A percentile compares a stretch with the other conserved stretches of the same genome.
phyloP scores from a whole-genome alignment of 2,113 vertebrate species.

The Python bivittatus region DNA sequence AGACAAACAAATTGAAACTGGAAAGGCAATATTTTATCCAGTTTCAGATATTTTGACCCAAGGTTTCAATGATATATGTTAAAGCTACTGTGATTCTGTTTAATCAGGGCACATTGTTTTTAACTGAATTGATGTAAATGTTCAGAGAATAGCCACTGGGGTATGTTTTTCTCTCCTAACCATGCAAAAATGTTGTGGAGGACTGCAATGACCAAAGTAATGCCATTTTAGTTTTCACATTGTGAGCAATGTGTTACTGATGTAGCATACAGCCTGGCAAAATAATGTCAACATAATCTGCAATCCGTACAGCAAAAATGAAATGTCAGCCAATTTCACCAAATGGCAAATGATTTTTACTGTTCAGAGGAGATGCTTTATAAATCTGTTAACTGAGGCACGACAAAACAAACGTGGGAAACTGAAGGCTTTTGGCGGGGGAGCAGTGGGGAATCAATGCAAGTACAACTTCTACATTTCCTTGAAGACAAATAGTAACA shows the following conservation, averaged over 20 bases:
- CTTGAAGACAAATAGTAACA: constrained; percentile 27
- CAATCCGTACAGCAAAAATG: constrained; percentile 79
- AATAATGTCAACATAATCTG: constrained; percentile 79
- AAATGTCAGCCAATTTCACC: constrained; percentile 83
- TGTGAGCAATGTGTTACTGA: constrained; percentile 76
- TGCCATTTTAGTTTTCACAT: constrained; percentile 68
- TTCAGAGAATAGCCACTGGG: neutral
- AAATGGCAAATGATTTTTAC: constrained; percentile 78
- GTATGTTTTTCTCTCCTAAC: constrained; percentile 42
- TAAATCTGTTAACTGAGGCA: constrained; percentile 68
- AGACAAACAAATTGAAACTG: constrained; percentile 57
- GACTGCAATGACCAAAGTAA: constrained; percentile 62
- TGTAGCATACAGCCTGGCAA: constrained; percentile 64
- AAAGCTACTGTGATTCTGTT: constrained; percentile 40
- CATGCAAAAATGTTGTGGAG: constrained; percentile 56
- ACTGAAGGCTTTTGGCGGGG: constrained; percentile 3
- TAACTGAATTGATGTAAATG: constrained; percentile 35
- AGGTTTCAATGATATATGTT: constrained; percentile 57
- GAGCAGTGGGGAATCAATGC: constrained; percentile 22
- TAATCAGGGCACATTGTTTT: constrained; percentile 52
- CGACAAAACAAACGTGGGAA: constrained; percentile 49
- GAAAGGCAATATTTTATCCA: constrained; percentile 52
- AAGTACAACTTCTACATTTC: constrained; percentile 37
- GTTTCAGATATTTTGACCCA: constrained; percentile 48
- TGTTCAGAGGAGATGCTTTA: constrained; percentile 68